Evolutionary conservation across 2,888 invertebrate species (phyloP), one percentile per base, ranked within the genome.

Genomic region (Dolomedes plantarius): DNA sequence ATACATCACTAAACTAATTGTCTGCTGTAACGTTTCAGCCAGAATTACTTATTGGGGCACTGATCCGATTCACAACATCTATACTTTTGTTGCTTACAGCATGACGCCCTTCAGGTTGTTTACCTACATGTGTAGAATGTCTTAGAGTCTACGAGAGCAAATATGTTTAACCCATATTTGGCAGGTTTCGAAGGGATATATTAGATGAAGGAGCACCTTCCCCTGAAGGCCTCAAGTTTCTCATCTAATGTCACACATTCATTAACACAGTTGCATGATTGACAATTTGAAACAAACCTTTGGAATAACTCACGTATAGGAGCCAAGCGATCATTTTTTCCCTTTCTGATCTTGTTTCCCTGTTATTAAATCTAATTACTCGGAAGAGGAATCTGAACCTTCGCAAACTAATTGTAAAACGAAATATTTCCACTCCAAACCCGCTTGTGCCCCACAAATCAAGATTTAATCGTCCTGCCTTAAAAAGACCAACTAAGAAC

Each of bases 21-120:
- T 74, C 74, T 1, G 27, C 31, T 27, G 74, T 74, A 13, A 74
- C 62, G 46, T 74, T 74, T 16, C 74, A 74, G 11, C 56, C 50
- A 29, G 74, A 56, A 27, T 74, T 50, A 11, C 27, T 3, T 6
- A 74, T 46, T 27, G 11, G 56, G 7, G 50, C 62, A 27, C 62
- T 27, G 32, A 41, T 46, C 7, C 62, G 5, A 5, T 56, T 31
- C 29, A 56, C 9, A 27, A 74, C 74, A 28, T 56, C 28, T 29
- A 56, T 73, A 23, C 50, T 29, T 11, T 27, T 50, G 29, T 72
- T 29, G 32, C 23, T 74, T 1, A 67, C 67, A 29, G 9, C 29
- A 56, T 50, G 67, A 11, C 67, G 46, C 29, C 32, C 46, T 27
- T 73, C 32, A n/a, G 46, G 31, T 67, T 81, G 56, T 46, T 74